These are phyloP conservation scores for Teleogryllus occipitalis DNA, from an alignment of 1,140 invertebrate genomes.

Conservation along the genomic window DNA sequence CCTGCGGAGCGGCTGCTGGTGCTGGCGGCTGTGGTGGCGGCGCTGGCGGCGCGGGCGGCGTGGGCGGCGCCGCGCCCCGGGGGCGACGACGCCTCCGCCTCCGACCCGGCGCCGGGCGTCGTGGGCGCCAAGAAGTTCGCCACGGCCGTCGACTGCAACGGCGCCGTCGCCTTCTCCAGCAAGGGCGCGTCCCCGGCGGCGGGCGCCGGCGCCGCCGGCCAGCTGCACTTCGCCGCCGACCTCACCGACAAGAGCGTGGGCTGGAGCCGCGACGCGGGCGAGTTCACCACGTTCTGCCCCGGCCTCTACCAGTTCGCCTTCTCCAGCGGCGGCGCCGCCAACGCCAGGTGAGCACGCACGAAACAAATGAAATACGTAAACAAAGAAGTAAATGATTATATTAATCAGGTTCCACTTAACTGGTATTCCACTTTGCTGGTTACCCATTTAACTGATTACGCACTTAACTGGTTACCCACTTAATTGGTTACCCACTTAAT, in stretches of 20 bases:
- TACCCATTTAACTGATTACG: too few species aligned
- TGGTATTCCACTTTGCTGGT: too few species aligned
- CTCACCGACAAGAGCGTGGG: constrained; percentile 42
- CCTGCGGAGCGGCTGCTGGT: neutral
- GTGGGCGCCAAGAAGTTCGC: constrained; percentile 17
- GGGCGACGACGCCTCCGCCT: neutral
- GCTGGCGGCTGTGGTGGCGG: neutral
- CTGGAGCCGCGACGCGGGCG: constrained; percentile 39
- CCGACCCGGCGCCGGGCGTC: constrained; percentile 13
- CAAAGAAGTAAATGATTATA: too few species aligned
- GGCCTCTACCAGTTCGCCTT: constrained; percentile 45
- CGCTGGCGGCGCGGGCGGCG: neutral
- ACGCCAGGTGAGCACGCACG: constrained; percentile 22
- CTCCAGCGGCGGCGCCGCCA: constrained; percentile 35
- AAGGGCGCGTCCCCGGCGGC: neutral
- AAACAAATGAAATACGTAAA: too few species aligned
- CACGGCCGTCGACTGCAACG: constrained; percentile 17
- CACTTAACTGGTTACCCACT: too few species aligned
- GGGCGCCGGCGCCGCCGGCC: neutral
- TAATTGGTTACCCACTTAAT: too few species aligned
- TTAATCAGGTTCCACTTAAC: too few species aligned
- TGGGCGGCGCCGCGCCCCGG: neutral
- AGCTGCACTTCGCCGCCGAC: constrained; percentile 19
- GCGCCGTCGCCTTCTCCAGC: constrained; percentile 19
- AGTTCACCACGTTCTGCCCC: constrained; percentile 44